Evolutionary conservation across 2,113 vertebrate genomes (phyloP).

Genomic region (Cathartes aura): DNA sequence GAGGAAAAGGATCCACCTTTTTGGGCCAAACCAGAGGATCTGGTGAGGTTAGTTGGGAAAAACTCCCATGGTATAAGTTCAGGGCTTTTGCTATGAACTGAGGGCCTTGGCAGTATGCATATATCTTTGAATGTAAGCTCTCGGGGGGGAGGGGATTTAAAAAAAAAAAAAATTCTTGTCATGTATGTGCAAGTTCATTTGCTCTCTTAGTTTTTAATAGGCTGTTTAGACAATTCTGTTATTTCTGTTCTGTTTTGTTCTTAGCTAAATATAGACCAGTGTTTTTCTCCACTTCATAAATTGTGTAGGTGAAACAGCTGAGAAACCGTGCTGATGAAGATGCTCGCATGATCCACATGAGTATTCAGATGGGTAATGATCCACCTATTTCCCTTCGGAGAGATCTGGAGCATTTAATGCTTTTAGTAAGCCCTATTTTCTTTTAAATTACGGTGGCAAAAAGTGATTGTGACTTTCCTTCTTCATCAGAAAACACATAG

Average conservation of each 20-base stretch:
- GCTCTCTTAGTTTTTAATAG: neutral
- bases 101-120: neutral
- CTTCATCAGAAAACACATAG: neutral
- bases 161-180: neutral
- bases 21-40: neutral
- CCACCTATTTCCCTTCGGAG: slow-evolving; percentile 87
- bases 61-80: neutral
- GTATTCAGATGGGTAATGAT: slow-evolving; percentile 93
- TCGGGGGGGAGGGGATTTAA: rapidly evolving
- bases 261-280: neutral
- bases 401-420: slow-evolving; percentile 95
- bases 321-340: slow-evolving; percentile 97
- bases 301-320: slow-evolving; percentile 91
- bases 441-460: neutral
- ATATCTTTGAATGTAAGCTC: neutral
- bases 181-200: neutral
- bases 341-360: slow-evolving; percentile 95
- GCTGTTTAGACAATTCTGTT: neutral
- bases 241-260: neutral
- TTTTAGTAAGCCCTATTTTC: slow-evolving; percentile 81
- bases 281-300: neutral
- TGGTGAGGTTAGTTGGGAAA: neutral
- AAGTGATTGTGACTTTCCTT: neutral
- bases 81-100: neutral
- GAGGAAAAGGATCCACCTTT: neutral